Base-by-base conservation (phyloP, 2,888 invertebrate species). In the Andrena bicolor region DNA sequence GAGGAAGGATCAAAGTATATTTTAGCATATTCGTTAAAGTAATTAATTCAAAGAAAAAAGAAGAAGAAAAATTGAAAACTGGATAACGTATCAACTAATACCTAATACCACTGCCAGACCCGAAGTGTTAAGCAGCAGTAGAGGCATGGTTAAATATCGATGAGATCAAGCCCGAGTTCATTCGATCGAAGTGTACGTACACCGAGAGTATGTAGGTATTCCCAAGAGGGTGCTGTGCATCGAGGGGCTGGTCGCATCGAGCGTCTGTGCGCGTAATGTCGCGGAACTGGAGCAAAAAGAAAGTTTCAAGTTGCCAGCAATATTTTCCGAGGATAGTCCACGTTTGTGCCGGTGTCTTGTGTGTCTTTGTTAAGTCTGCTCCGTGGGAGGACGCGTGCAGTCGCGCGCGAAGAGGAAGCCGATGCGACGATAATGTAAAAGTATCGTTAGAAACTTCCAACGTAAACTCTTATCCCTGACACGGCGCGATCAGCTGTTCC, bases 391-490 rank as follows among this genome's bases (percentile, higher is more conserved):
- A 5, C 49, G 26, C 48, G 16, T 8, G 26, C 5, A 6, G 13
- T n/a, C 2, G 20, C n/a, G 32, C 16, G 6, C 61, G 56, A 13
- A 7, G 26, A 20, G 6, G 20, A 6, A n/a, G 28, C 35, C 35
- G 53, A 32, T 26, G 49, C 20, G 48, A 66, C 53, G 76, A 65
- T 76, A 82, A 82, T 65, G 76, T 58, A 65, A 35, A 69, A 82
- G 72, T 73, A 82, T 75, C 82, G 76, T 60, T 69, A 51, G 51
- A 64, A 82, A 82, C 64, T 82, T 82, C 76, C 48, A 30, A 8
- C 68, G 76, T 69, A 76, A 82, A 81, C 76, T 76, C 82, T 77
- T 77, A 64, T 72, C 68, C 49, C 2, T 32, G 75, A 26, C 41
- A 48, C 58, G 51, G 28, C 28, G 51, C 63, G 72, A 76, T 76